phyloP scores from a whole-genome alignment of 2,888 invertebrate genomes.

The Troides aeacus region DNA sequence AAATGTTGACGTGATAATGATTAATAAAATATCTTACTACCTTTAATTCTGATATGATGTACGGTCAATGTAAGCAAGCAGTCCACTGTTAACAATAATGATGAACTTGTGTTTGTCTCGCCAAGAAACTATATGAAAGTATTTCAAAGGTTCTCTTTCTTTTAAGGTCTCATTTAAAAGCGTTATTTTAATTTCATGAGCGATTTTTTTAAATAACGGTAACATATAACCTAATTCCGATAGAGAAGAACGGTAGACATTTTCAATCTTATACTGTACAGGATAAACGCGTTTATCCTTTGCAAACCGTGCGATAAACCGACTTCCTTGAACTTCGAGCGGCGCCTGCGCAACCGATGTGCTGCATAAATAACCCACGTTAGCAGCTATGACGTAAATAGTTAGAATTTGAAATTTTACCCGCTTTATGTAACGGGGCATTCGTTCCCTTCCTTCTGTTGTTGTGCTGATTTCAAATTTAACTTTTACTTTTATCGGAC shows the following conservation, averaged over 20 bases:
- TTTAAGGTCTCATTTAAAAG: neutral
- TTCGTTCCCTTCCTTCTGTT: neutral
- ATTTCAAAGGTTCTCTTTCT: too few species aligned
- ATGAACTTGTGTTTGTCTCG: too few species aligned
- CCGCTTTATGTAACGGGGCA: constrained; percentile 14
- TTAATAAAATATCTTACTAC: too few species aligned
- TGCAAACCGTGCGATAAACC: neutral
- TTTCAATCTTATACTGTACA: constrained; percentile 3
- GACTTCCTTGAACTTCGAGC: constrained; percentile 20
- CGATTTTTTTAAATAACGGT: neutral
- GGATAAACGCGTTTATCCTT: constrained; percentile 5
- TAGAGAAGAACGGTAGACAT: neutral
- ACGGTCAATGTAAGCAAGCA: too few species aligned
- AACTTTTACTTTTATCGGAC: neutral
- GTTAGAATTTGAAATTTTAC: constrained; percentile 2
- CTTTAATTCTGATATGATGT: too few species aligned
- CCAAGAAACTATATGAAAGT: too few species aligned
- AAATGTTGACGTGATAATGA: too few species aligned
- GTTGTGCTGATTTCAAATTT: neutral
- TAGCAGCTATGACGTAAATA: constrained; percentile 10
- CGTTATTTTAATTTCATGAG: neutral
- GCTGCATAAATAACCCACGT: neutral
- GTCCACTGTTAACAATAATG: too few species aligned
- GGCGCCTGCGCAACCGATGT: neutral
- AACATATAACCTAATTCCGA: too few species aligned